Base-by-base conservation (phyloP, 2,888 invertebrate genomes). In the Noctuana brunneofusca region DNA sequence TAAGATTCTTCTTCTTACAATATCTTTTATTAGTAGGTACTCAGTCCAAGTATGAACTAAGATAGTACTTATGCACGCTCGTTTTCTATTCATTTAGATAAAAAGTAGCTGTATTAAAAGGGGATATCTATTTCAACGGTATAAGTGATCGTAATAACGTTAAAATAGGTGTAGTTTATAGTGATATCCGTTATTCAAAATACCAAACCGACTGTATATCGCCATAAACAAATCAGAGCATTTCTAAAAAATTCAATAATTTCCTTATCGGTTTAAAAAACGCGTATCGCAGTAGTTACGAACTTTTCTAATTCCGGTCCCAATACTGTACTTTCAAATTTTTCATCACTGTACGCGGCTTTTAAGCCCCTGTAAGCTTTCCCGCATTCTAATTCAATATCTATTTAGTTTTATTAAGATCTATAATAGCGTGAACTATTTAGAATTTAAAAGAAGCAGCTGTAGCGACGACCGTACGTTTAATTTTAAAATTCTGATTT, bases 311-410 rank as follows among this genome's bases (percentile, higher is more conserved):
- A 62, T 55, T 63, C 66, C 68, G 68, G 66, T 68, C 67, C 67
- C 63, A 67, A 71, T 75, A 72, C 67, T 72, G 78, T 77, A 78
- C 72, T 79, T 80, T 82, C 80, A 72, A 80, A 81, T 77, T 71
- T 68, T 52, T 52, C 56, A 20, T 22, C n/a, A 38, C 56, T 20
- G 50, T 54, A 63, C 41, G n/a, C 30, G 22, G 2, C 48, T 54
- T 16, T 11, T 27, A 41, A 27, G 22, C 55, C 62, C 62, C 54
- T 55, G 46, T 16, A n/a, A 24, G 11, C 24, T 59, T 22, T 0
- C 30, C 3, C 16, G 5, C 62, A 41, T 20, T 14, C 48, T 5
- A 55, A 49, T 54, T 54, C 58, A 27, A 16, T 56, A 63, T 53
- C 18, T 69, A 66, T 54, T 50, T 30, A 48, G 1, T 20, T 11